Percentiles rank a stretch among this genome's conserved stretches.
Evolutionary conservation across 2,797 vertebrate species (phyloP).

Genomic region (Enteromius viviparus): DNA sequence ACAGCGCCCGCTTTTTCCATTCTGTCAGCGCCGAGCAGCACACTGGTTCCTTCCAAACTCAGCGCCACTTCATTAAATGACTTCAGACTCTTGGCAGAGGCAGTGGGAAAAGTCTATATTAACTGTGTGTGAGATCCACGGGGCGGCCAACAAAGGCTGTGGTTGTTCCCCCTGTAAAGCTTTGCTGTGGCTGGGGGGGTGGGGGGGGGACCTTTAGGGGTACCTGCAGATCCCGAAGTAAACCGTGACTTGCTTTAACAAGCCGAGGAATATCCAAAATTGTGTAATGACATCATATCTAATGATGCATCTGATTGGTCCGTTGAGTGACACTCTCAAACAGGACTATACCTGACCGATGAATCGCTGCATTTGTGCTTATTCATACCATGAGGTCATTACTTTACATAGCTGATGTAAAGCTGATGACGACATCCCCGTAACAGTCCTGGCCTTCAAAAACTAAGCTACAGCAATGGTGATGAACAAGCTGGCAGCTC

Average conservation of each 20-base stretch:
- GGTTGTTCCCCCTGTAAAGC: slow-evolving; percentile 72
- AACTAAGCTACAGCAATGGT: slow-evolving; percentile 14
- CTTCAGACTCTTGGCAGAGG: slow-evolving; percentile 84
- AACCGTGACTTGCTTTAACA: slow-evolving; percentile 19
- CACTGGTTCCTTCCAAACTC: slow-evolving; percentile 82
- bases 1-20: slow-evolving; percentile 83
- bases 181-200: no score
- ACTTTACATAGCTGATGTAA: slow-evolving; percentile 47
- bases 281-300: slow-evolving; percentile 27
- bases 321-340: not conserved
- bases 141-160: slow-evolving; percentile 81
- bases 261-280: not conserved
- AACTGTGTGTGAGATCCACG: slow-evolving; percentile 82
- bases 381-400: slow-evolving; percentile 56
- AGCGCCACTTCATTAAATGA: slow-evolving; percentile 86
- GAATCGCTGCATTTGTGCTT: slow-evolving; percentile 49
- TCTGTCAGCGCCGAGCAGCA: slow-evolving; percentile 76
- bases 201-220: slow-evolving; percentile 59
- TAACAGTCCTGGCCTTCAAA: slow-evolving; percentile 46
- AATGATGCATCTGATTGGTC: slow-evolving; percentile 35
- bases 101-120: slow-evolving; percentile 86
- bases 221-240: slow-evolving; percentile 61
- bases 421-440: slow-evolving; percentile 25
- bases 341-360: slow-evolving; percentile 30
- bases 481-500: slow-evolving; percentile 43